Conservation (phyloP, 2,888 invertebrate genomes). For the Lasioglossum marginatum region DNA sequence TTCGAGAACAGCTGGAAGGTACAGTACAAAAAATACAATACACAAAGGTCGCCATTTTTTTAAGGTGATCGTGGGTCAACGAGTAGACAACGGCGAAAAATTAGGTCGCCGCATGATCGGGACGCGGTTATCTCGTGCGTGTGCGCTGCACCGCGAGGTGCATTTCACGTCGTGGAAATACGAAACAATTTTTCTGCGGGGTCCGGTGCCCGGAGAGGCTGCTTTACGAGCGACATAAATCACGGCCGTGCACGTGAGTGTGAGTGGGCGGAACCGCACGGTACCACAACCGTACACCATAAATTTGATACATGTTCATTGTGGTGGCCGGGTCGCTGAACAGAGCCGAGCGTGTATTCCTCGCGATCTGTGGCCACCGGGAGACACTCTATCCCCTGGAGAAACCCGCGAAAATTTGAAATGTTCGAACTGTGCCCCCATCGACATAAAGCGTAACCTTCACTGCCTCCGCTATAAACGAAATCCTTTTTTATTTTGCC, state of each 20-base stretch:
- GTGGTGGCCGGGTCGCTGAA: slow-evolving; percentile 63
- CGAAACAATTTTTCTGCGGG: slow-evolving; percentile 62
- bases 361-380: slow-evolving; percentile 51
- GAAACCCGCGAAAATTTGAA: slow-evolving; percentile 4
- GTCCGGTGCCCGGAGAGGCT: slow-evolving; percentile 62
- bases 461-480: background rate
- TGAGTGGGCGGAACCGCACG: slow-evolving; percentile 77
- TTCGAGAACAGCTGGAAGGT: background rate
- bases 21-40: background rate
- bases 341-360: slow-evolving; percentile 44
- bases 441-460: background rate
- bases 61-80: background rate
- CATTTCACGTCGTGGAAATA: slow-evolving; percentile 55
- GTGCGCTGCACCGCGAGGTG: slow-evolving; percentile 39
- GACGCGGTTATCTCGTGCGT: slow-evolving; percentile 18
- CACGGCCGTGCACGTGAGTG: slow-evolving; percentile 73
- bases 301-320: slow-evolving; percentile 78
- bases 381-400: slow-evolving; percentile 25
- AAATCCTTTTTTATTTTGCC: background rate
- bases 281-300: slow-evolving; percentile 73
- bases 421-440: background rate
- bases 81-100: slow-evolving; percentile 16
- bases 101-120: slow-evolving; percentile 38
- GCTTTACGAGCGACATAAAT: slow-evolving; percentile 77
- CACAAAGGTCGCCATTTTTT: background rate